Conservation (phyloP, 2,888 invertebrate species). For the Drosophila nr. medialis region DNA sequence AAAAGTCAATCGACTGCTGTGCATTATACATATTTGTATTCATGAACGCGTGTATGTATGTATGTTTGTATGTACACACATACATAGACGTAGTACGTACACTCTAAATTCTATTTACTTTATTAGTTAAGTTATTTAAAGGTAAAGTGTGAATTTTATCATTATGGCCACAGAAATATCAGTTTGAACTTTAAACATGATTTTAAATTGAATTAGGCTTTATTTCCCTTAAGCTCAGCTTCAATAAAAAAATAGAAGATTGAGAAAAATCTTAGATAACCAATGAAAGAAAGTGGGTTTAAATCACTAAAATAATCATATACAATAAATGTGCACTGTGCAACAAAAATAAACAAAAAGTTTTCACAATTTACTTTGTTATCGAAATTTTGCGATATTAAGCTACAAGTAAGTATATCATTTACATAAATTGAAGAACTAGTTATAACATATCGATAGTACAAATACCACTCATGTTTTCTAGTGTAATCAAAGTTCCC, state of each 20-base stretch:
- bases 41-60: too few species aligned
- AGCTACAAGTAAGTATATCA: background rate
- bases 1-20: background rate
- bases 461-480: background rate
- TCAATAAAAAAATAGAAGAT: too few species aligned
- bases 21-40: background rate
- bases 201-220: background rate
- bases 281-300: background rate
- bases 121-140: background rate
- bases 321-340: background rate
- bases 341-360: background rate
- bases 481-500: conserved; percentile 22
- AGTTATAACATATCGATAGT: background rate
- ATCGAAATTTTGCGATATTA: background rate
- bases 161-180: background rate
- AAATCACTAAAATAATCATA: too few species aligned
- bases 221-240: background rate
- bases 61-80: background rate
- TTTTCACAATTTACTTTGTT: background rate
- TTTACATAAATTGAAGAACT: background rate
- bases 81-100: background rate
- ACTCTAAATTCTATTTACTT: background rate
- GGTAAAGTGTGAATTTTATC: background rate
- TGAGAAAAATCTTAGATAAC: background rate
- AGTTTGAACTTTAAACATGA: background rate